phyloP scores from a whole-genome alignment of 2,797 vertebrate species.

The Enoplosus armatus region DNA sequence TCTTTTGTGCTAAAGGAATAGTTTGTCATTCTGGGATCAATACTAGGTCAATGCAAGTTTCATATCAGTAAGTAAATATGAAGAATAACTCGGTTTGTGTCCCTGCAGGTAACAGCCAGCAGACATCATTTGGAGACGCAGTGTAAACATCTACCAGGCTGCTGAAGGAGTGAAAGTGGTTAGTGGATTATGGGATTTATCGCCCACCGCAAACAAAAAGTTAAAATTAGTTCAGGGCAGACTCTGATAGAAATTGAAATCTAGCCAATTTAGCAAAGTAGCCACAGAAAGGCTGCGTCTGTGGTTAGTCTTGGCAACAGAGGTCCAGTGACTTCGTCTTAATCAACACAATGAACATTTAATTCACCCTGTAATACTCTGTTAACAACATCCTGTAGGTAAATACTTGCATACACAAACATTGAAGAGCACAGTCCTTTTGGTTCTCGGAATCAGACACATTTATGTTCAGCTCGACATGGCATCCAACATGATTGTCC shows the following conservation, averaged over 20 bases:
- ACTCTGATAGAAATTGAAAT: background rate
- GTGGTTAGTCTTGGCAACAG: background rate
- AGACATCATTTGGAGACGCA: background rate
- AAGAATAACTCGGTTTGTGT: conserved; percentile 5
- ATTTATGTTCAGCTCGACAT: background rate
- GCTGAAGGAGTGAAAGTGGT: background rate
- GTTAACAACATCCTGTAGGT: background rate
- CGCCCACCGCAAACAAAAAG: background rate
- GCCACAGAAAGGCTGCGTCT: background rate
- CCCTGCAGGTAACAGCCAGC: conserved; percentile 7
- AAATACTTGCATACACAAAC: too few species aligned
- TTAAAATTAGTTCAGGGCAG: background rate
- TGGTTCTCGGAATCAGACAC: too few species aligned
- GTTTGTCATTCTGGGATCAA: too few species aligned
- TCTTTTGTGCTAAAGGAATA: background rate
- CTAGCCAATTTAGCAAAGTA: background rate
- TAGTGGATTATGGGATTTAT: conserved; percentile 19
- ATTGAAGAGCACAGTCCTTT: too few species aligned
- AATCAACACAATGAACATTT: background rate
- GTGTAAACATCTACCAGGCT: conserved; percentile 12
- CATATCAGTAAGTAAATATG: too few species aligned
- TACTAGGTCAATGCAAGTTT: too few species aligned
- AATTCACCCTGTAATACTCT: background rate
- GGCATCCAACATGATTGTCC: background rate
- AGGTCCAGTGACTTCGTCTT: background rate